Evolutionary conservation across 2,113 vertebrate genomes (phyloP).

Genomic region (Manacus vitellinus): DNA sequence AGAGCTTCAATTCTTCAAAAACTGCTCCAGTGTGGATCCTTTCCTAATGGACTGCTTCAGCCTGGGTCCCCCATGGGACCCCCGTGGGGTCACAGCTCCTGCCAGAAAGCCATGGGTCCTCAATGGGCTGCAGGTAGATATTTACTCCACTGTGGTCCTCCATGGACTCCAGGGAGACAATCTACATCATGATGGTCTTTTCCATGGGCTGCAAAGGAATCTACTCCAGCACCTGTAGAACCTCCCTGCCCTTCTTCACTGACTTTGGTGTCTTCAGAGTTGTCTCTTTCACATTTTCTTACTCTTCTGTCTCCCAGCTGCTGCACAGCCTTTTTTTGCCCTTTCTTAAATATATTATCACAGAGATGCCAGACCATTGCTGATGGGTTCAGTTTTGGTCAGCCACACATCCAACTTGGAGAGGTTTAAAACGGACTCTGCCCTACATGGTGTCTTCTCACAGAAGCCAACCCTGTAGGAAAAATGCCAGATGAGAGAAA

Average conservation of each 20-base stretch:
- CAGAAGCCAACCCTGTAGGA: neutral
- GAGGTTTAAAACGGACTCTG: neutral
- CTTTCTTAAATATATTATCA: neutral
- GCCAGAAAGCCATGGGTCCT: neutral
- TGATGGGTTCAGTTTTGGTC: neutral
- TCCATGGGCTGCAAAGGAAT: neutral
- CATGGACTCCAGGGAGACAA: neutral
- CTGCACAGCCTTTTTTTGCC: neutral
- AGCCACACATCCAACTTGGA: neutral
- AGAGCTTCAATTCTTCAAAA: neutral
- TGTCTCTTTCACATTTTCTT: neutral
- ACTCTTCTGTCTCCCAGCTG: neutral
- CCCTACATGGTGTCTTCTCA: neutral
- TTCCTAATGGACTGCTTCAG: neutral
- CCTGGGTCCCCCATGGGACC: accelerated
- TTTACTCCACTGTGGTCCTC: neutral
- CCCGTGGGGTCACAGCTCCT: neutral
- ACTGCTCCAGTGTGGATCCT: too few relatives aligned
- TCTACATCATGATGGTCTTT: neutral
- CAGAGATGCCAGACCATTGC: neutral
- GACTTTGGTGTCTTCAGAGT: neutral
- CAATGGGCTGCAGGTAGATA: neutral
- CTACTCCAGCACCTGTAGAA: neutral
- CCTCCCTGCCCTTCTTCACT: neutral
- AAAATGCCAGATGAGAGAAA: neutral